Base-by-base conservation (phyloP, 2,113 vertebrate genomes). In the Atlantisia rogersi region DNA sequence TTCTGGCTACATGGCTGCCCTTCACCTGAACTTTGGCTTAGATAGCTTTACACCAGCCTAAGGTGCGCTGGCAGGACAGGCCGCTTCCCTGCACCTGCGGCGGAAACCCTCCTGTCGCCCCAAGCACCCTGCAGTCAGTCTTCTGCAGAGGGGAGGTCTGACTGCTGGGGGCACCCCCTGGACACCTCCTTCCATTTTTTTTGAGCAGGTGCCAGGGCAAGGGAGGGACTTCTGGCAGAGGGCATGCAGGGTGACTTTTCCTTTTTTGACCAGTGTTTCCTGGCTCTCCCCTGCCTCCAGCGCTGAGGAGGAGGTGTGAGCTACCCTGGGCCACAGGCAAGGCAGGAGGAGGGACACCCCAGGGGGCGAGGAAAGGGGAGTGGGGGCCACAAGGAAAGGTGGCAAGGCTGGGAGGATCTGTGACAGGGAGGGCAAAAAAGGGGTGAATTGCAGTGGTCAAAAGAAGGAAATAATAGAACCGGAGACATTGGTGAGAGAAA, bases 1-100 rank as follows among this genome's bases (percentile, higher is more conserved):
- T 97, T 97, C 98, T 98, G 98, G 99, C 98, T 98, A 96, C 94
- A 97, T 94, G 94, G 91, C 97, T 99, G 98, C 97, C 99, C 99
- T 99, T 99, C 98, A 99, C 96, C 96, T 99, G 99, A 99, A 99
- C 99, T 99, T 99, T 99, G 98, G 97, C 99, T 99, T 95, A 99
- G 97, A 99, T 98, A 97, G 93, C 55, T 96, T 69, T 46, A 62
- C 63, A 65, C 65, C 86, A 7, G 90, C 62, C 71, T 81, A 42
- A 92, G 80, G 95, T 84, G 94, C 1, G 18, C 94, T 29, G 76
- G 59, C 4, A 0, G 35, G 21, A 42, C n/a, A 13, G 56, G 56
- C 88, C 44, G n/a, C 84, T 84, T 63, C 44, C 84, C 95, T 82
- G 85, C 88, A 86, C 64, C 53, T 67, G 90, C 10, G 5, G 40